These are phyloP conservation scores for Columba guinea DNA, from an alignment of 2,797 vertebrate species.

Conservation along the genomic window DNA sequence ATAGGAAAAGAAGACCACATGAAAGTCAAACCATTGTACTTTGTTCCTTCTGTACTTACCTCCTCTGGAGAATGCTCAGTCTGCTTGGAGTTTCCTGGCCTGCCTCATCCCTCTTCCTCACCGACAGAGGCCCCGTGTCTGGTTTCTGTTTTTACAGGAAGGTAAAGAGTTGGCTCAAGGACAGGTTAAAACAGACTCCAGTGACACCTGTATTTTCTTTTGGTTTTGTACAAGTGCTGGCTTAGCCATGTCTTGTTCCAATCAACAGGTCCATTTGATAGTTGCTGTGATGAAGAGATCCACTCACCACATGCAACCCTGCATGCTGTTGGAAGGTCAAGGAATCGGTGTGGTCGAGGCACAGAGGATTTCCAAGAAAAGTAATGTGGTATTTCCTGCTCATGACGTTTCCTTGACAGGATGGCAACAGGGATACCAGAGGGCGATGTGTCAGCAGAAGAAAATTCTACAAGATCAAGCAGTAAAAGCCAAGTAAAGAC, in stretches of 20 bases:
- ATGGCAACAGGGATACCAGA: neutral
- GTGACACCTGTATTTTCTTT: neutral
- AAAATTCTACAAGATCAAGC: neutral
- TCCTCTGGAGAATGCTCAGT: neutral
- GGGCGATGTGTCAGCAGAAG: neutral
- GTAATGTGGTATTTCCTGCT: fast-evolving
- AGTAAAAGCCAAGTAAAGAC: fast-evolving
- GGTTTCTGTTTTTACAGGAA: neutral
- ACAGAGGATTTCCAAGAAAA: neutral
- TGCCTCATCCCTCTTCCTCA: neutral
- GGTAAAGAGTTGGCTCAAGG: neutral
- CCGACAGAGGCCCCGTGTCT: neutral
- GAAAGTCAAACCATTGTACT: neutral
- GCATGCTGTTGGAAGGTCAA: neutral
- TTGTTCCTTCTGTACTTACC: neutral
- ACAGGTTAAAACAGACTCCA: neutral
- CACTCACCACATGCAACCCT: neutral
- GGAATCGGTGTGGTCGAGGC: neutral
- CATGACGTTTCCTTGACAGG: neutral
- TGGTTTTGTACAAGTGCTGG: neutral
- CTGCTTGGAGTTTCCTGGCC: neutral
- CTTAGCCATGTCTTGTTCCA: neutral
- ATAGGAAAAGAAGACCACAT: neutral
- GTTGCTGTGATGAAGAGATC: neutral
- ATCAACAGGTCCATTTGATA: neutral